A percentile compares a stretch with the other conserved stretches of the same genome.
Evolutionary conservation across 2,888 invertebrate genomes (phyloP).

Genomic region (Selenia dentaria): DNA sequence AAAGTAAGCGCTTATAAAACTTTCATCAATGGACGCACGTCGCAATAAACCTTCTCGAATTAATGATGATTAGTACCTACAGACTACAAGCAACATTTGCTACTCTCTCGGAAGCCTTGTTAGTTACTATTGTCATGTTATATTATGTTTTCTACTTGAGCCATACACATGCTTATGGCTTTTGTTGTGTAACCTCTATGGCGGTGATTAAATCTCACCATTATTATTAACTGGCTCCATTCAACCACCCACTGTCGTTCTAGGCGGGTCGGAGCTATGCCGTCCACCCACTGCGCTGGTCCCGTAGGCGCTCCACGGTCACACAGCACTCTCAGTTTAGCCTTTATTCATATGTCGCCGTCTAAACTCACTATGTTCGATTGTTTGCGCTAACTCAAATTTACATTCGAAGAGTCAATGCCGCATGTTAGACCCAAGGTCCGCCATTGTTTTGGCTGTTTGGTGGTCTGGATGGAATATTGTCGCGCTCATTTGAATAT

Average conservation of each 20-base stretch:
- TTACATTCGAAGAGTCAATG: slow-evolving; percentile 79
- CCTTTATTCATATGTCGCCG: slow-evolving; percentile 74
- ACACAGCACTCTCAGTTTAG: slow-evolving; percentile 60
- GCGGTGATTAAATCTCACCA: slow-evolving; percentile 84
- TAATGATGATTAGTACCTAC: slow-evolving; percentile 66
- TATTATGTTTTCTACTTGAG: slow-evolving; percentile 61
- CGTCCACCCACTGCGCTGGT: slow-evolving; percentile 82
- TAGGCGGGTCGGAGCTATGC: slow-evolving; percentile 80
- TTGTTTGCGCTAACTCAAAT: slow-evolving; percentile 76
- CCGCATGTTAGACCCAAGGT: slow-evolving; percentile 72
- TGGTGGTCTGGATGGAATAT: slow-evolving; percentile 72
- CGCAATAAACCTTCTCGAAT: slow-evolving; percentile 40
- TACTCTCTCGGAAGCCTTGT: slow-evolving; percentile 64
- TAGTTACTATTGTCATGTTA: slow-evolving; percentile 69
- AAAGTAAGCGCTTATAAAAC: slow-evolving; percentile 27
- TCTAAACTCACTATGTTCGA: slow-evolving; percentile 73
- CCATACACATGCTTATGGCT: slow-evolving; percentile 75
- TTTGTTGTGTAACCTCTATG: slow-evolving; percentile 81
- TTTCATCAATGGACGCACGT: slow-evolving; percentile 31
- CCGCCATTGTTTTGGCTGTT: slow-evolving; percentile 77
- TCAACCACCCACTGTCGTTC: slow-evolving; percentile 82
- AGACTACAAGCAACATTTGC: slow-evolving; percentile 59
- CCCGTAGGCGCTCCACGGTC: slow-evolving; percentile 83
- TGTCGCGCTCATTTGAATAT: slow-evolving; percentile 66
- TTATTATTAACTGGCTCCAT: slow-evolving; percentile 84